phyloP scores from a whole-genome alignment of 2,113 vertebrate genomes.

The Macroglossus sobrinus region DNA sequence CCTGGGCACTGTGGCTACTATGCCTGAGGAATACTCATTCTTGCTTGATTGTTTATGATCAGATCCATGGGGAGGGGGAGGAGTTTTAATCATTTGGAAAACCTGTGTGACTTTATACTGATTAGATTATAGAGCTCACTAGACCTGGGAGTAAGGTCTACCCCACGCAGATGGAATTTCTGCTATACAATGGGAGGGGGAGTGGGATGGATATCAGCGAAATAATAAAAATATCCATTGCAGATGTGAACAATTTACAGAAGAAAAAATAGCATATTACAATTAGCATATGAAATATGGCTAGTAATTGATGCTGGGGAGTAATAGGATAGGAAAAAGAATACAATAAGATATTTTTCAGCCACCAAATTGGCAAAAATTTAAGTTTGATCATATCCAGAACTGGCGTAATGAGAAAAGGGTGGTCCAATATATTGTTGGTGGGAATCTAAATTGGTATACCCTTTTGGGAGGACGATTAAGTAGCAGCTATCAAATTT shows the following conservation, averaged over 20 bases:
- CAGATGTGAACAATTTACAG: conserved; percentile 41
- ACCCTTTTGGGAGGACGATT: background rate
- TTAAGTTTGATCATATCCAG: background rate
- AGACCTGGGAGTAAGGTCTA: background rate
- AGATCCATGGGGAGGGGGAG: background rate
- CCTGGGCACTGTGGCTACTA: background rate
- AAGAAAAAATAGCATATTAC: background rate
- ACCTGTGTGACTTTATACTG: background rate
- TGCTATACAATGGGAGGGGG: background rate
- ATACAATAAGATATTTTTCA: conserved; percentile 26
- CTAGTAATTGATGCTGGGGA: background rate
- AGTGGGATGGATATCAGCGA: background rate
- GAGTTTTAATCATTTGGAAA: background rate
- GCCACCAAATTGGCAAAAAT: conserved; percentile 28
- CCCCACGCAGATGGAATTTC: background rate
- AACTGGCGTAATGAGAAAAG: background rate
- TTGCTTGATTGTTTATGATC: background rate
- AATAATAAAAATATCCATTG: conserved; percentile 19
- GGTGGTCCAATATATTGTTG: background rate
- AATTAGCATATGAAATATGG: conserved; percentile 46
- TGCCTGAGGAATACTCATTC: background rate
- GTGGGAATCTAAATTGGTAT: background rate
- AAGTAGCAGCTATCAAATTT: background rate
- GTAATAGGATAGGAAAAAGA: background rate
- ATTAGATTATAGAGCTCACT: background rate